Conservation (phyloP, 2,888 invertebrate species). For the Polymixis lichenea region DNA sequence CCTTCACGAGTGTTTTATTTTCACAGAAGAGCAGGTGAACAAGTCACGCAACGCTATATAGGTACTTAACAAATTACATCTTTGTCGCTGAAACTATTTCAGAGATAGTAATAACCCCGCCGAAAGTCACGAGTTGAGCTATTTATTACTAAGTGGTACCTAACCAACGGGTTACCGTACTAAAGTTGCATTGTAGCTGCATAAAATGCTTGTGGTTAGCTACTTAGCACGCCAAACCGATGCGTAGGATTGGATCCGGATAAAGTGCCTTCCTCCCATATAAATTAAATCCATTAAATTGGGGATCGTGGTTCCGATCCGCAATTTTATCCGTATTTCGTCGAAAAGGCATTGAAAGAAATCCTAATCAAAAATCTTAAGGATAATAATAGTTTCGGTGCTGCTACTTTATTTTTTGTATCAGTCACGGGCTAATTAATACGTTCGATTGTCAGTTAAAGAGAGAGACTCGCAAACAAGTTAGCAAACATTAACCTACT, state of each 20-base stretch:
- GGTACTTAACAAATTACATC: background rate
- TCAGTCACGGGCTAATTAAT: background rate
- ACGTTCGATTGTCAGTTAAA: background rate
- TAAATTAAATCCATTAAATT: background rate
- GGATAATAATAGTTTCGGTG: background rate
- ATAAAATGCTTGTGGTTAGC: conserved; percentile 1
- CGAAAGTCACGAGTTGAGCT: background rate
- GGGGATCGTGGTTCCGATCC: too few species aligned
- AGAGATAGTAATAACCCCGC: background rate
- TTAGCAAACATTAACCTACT: conserved; percentile 6
- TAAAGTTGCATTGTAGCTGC: background rate
- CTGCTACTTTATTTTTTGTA: background rate
- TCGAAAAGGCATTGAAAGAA: background rate
- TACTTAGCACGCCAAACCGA: background rate
- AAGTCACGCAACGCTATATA: background rate
- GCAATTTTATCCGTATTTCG: conserved; percentile 2
- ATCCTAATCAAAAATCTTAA: background rate
- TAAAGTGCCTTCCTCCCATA: too few species aligned
- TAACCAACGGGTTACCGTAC: background rate
- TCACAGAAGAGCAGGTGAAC: conserved; percentile 8
- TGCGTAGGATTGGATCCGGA: background rate
- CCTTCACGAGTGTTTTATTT: conserved; percentile 12
- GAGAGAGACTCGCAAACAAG: conserved; percentile 1
- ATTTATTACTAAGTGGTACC: background rate
- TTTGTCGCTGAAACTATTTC: conserved; percentile 1